Evolutionary conservation across 2,113 vertebrate genomes (phyloP).

Genomic region (Nanorana parkeri): DNA sequence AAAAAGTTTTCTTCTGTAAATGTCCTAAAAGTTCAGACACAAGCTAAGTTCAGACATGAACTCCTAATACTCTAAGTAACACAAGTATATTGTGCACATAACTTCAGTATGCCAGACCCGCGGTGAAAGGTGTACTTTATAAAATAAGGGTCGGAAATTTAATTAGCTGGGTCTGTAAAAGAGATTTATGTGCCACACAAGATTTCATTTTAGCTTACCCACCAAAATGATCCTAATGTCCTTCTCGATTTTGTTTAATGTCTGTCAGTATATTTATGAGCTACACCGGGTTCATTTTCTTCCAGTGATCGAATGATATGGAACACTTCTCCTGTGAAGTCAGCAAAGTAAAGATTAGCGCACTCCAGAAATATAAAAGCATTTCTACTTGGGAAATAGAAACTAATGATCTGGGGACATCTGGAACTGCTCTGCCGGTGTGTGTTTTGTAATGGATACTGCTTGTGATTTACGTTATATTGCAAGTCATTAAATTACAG

Average conservation of each 20-base stretch:
- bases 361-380: neutral
- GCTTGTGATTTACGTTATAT: conserved; percentile 17
- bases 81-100: too few species aligned
- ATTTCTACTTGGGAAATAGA: conserved; percentile 5
- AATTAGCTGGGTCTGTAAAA: too few species aligned
- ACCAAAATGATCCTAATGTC: neutral
- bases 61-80: too few species aligned
- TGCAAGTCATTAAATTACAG: conserved; percentile 6
- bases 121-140: too few species aligned
- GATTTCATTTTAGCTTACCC: too few species aligned
- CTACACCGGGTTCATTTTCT: neutral
- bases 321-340: conserved; percentile 19
- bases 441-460: conserved; percentile 32
- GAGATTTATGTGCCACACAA: too few species aligned
- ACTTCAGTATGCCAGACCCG: too few species aligned
- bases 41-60: too few species aligned
- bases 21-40: too few species aligned
- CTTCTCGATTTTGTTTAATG: neutral
- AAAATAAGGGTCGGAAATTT: too few species aligned
- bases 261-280: conserved; percentile 1
- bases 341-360: neutral
- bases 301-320: neutral
- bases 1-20: too few species aligned
- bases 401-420: neutral
- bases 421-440: conserved; percentile 3